Conservation (phyloP, 1,140 invertebrate species). For the Drosophila sturtevanti region DNA sequence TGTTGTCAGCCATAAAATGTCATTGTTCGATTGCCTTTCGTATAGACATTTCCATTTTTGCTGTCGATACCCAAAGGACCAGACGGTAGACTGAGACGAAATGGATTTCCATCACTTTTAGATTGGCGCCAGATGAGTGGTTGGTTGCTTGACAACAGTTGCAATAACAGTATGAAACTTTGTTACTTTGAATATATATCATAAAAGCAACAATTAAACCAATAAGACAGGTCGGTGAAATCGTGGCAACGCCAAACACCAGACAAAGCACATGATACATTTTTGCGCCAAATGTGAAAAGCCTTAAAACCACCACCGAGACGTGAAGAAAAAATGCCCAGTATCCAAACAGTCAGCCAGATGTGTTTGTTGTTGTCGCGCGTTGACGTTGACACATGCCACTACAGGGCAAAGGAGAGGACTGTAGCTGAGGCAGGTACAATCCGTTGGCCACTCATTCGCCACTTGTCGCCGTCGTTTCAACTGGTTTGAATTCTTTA, state of each 20-base stretch:
- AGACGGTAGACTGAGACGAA: slow-evolving; percentile 33
- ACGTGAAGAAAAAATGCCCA: slow-evolving; percentile 23
- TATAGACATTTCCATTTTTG: slow-evolving; percentile 36
- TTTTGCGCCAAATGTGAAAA: slow-evolving; percentile 29
- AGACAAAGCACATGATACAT: neutral
- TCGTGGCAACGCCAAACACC: neutral
- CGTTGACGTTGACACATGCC: slow-evolving; percentile 54
- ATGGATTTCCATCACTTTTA: slow-evolving; percentile 63
- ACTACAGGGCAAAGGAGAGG: slow-evolving; percentile 15
- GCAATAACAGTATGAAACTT: slow-evolving; percentile 1
- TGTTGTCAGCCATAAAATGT: slow-evolving; percentile 54
- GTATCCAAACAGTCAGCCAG: slow-evolving; percentile 36
- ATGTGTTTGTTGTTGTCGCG: slow-evolving; percentile 45
- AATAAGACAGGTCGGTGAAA: slow-evolving; percentile 11
- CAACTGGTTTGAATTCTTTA: slow-evolving; percentile 74
- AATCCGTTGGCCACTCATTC: slow-evolving; percentile 49
- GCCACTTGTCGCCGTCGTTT: slow-evolving; percentile 47
- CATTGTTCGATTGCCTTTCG: slow-evolving; percentile 47
- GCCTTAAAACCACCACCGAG: slow-evolving; percentile 26
- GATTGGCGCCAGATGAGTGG: slow-evolving; percentile 73
- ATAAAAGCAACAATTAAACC: slow-evolving; percentile 27
- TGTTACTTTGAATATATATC: slow-evolving; percentile 29
- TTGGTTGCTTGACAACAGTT: slow-evolving; percentile 33
- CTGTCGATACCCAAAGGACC: slow-evolving; percentile 46
- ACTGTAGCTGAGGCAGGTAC: slow-evolving; percentile 19